Evolutionary conservation across 2,888 invertebrate species (phyloP).

Genomic region (Nemurella pictetii): DNA sequence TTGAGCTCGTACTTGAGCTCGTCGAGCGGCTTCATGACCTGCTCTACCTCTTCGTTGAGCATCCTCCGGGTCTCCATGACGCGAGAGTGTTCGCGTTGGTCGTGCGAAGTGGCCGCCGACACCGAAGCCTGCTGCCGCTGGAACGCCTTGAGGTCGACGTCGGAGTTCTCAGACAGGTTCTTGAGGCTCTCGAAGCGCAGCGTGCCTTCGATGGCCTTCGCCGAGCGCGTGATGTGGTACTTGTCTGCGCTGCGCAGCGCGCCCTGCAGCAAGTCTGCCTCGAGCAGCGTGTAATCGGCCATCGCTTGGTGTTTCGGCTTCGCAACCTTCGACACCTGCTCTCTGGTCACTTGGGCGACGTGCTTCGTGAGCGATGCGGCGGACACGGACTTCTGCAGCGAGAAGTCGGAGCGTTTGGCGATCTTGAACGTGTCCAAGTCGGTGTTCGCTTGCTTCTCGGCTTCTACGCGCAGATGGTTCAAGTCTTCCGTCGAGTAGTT

Average conservation of each 20-base stretch:
- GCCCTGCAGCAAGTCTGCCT: conserved; percentile 56
- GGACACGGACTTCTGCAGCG: conserved; percentile 38
- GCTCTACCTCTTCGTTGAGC: conserved; percentile 53
- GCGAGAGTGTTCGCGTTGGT: conserved; percentile 51
- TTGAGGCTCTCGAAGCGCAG: conserved; percentile 60
- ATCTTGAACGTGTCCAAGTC: conserved; percentile 57
- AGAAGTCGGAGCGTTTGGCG: conserved; percentile 52
- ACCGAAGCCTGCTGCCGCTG: conserved; percentile 46
- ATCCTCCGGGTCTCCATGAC: conserved; percentile 51
- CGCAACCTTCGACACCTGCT: conserved; percentile 43
- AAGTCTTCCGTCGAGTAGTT: conserved; percentile 71
- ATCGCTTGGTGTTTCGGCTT: conserved; percentile 57
- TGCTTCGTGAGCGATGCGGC: conserved; percentile 40
- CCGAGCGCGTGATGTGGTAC: conserved; percentile 57
- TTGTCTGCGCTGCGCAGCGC: conserved; percentile 54
- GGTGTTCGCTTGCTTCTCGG: conserved; percentile 69
- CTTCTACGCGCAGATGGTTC: conserved; percentile 65
- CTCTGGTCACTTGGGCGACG: conserved; percentile 29
- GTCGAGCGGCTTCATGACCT: conserved; percentile 61
- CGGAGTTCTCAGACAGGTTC: conserved; percentile 56
- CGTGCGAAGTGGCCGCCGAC: conserved; percentile 47
- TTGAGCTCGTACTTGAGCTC: conserved; percentile 65
- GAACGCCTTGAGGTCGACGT: conserved; percentile 52
- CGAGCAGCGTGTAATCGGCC: conserved; percentile 52
- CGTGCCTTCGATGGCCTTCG: conserved; percentile 65